A percentile compares a stretch with the other conserved stretches of the same genome.
phyloP scores from a whole-genome alignment of 1,140 invertebrate genomes.

The Drosophila mojavensis region DNA sequence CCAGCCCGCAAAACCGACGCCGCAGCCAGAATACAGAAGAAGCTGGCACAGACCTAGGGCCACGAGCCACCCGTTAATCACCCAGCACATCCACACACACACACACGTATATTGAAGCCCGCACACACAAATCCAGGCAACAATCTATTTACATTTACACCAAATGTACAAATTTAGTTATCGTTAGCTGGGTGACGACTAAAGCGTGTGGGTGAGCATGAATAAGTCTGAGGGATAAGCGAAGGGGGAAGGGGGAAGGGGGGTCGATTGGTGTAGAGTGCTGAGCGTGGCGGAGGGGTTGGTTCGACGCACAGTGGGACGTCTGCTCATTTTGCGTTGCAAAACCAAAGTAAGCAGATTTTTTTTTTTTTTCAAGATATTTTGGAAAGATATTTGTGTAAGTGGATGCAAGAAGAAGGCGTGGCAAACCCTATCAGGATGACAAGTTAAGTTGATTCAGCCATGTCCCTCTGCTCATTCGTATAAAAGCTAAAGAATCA shows the following conservation, averaged over 20 bases:
- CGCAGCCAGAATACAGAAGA: slow-evolving; percentile 47
- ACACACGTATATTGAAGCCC: slow-evolving; percentile 4
- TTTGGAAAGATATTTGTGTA: too few relatives aligned
- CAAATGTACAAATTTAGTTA: slow-evolving; percentile 83
- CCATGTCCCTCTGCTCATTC: too few relatives aligned
- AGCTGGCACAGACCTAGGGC: slow-evolving; percentile 11
- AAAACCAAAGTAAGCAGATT: too few relatives aligned
- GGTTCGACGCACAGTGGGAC: slow-evolving; percentile 6
- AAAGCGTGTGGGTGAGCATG: not conserved
- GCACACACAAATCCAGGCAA: slow-evolving; percentile 46
- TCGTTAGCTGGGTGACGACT: slow-evolving; percentile 47
- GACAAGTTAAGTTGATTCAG: too few relatives aligned
- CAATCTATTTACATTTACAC: slow-evolving; percentile 82
- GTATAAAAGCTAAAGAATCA: too few relatives aligned
- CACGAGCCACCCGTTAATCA: slow-evolving; percentile 69
- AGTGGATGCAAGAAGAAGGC: too few relatives aligned
- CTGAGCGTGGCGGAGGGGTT: not conserved
- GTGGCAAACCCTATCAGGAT: too few relatives aligned
- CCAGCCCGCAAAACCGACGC: slow-evolving; percentile 63
- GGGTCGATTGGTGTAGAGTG: not conserved
- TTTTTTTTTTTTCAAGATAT: too few relatives aligned
- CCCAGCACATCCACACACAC: slow-evolving; percentile 27
- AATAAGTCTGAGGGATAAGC: not conserved
- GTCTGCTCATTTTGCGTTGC: too few relatives aligned
- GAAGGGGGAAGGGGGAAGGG: not conserved